Evolutionary conservation across 2,797 vertebrate genomes (phyloP).

Genomic region (Pseudotriccus pelzelni): DNA sequence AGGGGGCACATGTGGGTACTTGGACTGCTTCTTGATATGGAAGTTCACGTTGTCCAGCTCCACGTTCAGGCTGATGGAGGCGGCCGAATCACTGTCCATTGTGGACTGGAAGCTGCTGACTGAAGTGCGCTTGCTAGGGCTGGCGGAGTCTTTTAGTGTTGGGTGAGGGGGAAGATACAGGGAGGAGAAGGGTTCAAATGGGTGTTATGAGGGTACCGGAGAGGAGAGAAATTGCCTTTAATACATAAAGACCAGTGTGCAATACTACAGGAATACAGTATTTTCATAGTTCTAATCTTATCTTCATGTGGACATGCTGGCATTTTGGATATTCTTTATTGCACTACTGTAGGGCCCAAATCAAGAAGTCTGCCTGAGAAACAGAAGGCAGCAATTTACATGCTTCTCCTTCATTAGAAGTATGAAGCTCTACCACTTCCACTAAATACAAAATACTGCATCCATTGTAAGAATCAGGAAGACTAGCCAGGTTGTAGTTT

Average conservation of each 20-base stretch:
- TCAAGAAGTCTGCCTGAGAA: background rate
- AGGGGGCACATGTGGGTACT: conserved; percentile 93
- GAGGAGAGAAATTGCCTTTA: conserved; percentile 79
- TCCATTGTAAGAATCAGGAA: conserved; percentile 5
- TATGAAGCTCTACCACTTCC: conserved; percentile 8
- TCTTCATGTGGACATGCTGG: conserved; percentile 2
- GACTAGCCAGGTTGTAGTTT: conserved; percentile 25
- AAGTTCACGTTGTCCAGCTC: conserved; percentile 99
- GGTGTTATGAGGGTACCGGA: conserved; percentile 73
- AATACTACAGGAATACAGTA: conserved; percentile 77
- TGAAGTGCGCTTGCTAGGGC: conserved; percentile 97
- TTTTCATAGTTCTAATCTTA: conserved; percentile 48
- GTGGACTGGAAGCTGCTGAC: conserved; percentile 98
- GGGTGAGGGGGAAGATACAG: conserved; percentile 72
- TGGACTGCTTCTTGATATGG: conserved; percentile 99
- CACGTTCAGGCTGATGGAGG: conserved; percentile 98
- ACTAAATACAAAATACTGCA: conserved; percentile 63
- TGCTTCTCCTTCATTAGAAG: conserved; percentile 37
- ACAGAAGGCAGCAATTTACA: conserved; percentile 35
- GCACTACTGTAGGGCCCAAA: background rate
- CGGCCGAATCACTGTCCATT: conserved; percentile 97
- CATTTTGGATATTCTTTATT: background rate
- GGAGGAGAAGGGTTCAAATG: conserved; percentile 78
- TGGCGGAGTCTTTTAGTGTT: conserved; percentile 88
- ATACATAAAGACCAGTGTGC: conserved; percentile 75